Base-by-base conservation (phyloP, 2,797 vertebrate species). In the Eupleurogrammus muticus region DNA sequence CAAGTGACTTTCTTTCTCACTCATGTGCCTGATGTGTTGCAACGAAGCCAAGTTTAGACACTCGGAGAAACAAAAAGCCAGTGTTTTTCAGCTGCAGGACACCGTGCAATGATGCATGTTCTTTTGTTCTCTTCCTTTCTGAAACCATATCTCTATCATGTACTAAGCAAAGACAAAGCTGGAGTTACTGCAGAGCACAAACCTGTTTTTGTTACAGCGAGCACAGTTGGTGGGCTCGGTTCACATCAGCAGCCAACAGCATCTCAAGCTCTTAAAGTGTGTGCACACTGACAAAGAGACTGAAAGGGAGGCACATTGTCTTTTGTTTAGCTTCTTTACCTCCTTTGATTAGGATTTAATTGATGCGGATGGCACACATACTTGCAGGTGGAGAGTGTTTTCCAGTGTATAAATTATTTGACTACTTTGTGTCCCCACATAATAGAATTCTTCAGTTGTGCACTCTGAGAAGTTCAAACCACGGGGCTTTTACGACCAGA, bases 321-420 rank as follows among this genome's bases (percentile, higher is more conserved):
- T 73, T 79, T 90, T 80, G 84, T 89, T 82, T 80, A 62, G 42
- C 77, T 74, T 73, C 63, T 81, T 74, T 62, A 52, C 66, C 69
- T 58, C 73, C 62, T 87, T 89, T 90, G 74, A 81, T 81, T 75
- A 7, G 54, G 32, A 54, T 61, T 84, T 77, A 58, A 81, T 84
- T 87, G 67, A 87, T 80, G 87, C 44, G 9, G 73, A 85, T 57
- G 66, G 67, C 56, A 49, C 70, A 61, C 82, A 86, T 85, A 78
- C 84, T 89, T 81, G 19, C 48, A 63, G 80, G 68, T 47, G 66
- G 72, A 65, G 73, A 75, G 73, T 36, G 66, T 74, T 75, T 70
- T 72, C 28, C 9, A 42, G 50, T 32, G 77, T 71, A 42, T 65
- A 79, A 66, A 84, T 74, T 52, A 85, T 73, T 66, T 46, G 44